These are phyloP conservation scores for Pantherophis alleghaniensis DNA, from an alignment of 2,797 vertebrate genomes.

Conservation along the genomic window DNA sequence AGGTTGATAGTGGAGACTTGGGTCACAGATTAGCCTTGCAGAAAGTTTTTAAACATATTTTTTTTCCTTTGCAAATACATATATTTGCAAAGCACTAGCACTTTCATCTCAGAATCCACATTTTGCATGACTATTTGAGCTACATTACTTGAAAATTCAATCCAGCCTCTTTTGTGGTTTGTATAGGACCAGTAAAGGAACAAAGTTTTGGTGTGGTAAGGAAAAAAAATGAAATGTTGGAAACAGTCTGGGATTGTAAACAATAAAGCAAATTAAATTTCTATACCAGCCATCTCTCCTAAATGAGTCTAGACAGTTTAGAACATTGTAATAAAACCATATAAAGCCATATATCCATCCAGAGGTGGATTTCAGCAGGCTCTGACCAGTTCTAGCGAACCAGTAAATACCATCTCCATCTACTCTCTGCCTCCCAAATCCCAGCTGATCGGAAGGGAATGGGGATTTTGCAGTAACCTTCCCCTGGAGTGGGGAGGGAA, in stretches of 20 bases:
- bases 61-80: not conserved
- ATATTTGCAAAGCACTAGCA: not conserved
- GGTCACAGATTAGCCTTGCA: not conserved
- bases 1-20: not conserved
- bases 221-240: not conserved
- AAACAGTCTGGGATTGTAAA: not conserved
- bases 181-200: not conserved
- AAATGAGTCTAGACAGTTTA: not conserved
- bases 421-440: too few species aligned
- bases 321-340: not conserved
- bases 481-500: too few species aligned
- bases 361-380: too few species aligned
- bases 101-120: not conserved
- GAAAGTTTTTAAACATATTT: not conserved
- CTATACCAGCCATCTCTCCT: not conserved
- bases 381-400: too few species aligned
- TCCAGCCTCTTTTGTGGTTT: not conserved
- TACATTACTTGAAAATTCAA: not conserved
- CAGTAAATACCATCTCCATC: too few species aligned
- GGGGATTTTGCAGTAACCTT: too few species aligned
- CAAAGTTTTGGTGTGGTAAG: not conserved
- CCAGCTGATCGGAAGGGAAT: too few species aligned
- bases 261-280: not conserved
- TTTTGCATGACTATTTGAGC: not conserved
- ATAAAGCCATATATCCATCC: not conserved